These are phyloP conservation scores for Pseudomyrmex pallidus DNA, from an alignment of 1,140 invertebrate genomes.

Conservation along the genomic window DNA sequence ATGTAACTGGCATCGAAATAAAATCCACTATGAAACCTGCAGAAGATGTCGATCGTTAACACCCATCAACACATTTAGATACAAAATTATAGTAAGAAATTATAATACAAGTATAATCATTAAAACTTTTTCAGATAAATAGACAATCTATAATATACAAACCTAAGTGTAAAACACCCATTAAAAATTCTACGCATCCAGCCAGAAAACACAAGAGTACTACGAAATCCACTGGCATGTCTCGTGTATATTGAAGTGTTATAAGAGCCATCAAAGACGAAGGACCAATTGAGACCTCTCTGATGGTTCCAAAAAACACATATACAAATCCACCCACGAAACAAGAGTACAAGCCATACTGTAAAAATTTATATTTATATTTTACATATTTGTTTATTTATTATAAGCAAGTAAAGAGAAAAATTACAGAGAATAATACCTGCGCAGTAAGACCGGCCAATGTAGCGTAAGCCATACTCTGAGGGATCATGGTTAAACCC, in stretches of 20 bases:
- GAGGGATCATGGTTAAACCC: slow-evolving; percentile 93
- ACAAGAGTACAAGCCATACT: slow-evolving; percentile 91
- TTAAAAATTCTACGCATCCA: slow-evolving; percentile 91
- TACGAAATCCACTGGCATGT: slow-evolving; percentile 90
- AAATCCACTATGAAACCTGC: slow-evolving; percentile 97
- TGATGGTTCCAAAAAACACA: slow-evolving; percentile 94
- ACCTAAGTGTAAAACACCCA: slow-evolving; percentile 93
- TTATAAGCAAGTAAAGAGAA: background rate
- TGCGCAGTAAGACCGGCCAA: slow-evolving; percentile 91
- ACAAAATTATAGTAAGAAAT: no score
- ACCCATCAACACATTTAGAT: background rate
- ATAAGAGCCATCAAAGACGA: slow-evolving; percentile 94
- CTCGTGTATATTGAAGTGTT: slow-evolving; percentile 90
- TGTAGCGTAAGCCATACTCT: slow-evolving; percentile 93
- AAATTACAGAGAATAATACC: slow-evolving; percentile 83
- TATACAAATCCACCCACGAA: slow-evolving; percentile 94
- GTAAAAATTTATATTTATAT: slow-evolving; percentile 65
- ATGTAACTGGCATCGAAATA: slow-evolving; percentile 96
- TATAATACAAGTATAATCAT: background rate
- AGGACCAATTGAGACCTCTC: slow-evolving; percentile 95
- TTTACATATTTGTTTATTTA: background rate
- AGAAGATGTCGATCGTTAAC: slow-evolving; percentile 45
- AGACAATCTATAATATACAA: slow-evolving; percentile 65
- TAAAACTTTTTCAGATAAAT: background rate
- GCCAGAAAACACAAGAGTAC: slow-evolving; percentile 91